Evolutionary conservation across 1,140 invertebrate genomes (phyloP), one percentile per base, ranked within the genome.

Genomic region (Muscidifurax raptorellus): DNA sequence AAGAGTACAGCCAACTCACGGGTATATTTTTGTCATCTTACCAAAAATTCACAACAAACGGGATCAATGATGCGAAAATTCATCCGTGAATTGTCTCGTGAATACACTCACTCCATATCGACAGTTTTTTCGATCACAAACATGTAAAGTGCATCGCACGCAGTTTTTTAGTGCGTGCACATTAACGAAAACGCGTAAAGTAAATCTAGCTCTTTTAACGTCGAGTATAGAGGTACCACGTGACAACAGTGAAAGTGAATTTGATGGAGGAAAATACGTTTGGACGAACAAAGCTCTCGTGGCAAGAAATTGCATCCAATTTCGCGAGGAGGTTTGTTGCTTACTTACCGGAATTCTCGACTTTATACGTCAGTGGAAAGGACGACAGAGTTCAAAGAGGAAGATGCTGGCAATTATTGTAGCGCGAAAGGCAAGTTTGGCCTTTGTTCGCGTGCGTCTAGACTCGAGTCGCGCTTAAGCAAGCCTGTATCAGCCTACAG

Each of bases 401-500:
- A 59, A 28, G 30, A 30, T 28, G 25, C 22, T 9, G 28, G 52
- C 36, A 77, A 77, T 77, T 77, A 52, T 44, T 36, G 22, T 22
- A 59, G 18, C 22, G 52, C 52, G 1, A 59, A 22, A 59, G 22
- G 52, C 52, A 59, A 59, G 52, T 59, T n/a, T 15, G 13, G n/a
- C 44, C 40, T 18, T 77, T 77, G 15, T 67, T 28, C 22, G 59
- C 30, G 22, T 78, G 6, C 18, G 36, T 36, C 59, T 80, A 25
- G 28, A 40, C 25, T 10, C 0, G 64, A 9, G 28, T 32, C 27
- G 71, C 13, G 27, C 32, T 80, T 64, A 7, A 80, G 72, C 32
- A 44, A 83, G 36, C 69, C 59, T 74, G 72, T 59, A 85, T 59
- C n/a, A 59, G 52, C 67, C 78, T 66, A 83, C 36, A 10, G 12